These are phyloP conservation scores for Gadopsis bispinosus DNA, from an alignment of 2,797 vertebrate species.

Conservation along the genomic window DNA sequence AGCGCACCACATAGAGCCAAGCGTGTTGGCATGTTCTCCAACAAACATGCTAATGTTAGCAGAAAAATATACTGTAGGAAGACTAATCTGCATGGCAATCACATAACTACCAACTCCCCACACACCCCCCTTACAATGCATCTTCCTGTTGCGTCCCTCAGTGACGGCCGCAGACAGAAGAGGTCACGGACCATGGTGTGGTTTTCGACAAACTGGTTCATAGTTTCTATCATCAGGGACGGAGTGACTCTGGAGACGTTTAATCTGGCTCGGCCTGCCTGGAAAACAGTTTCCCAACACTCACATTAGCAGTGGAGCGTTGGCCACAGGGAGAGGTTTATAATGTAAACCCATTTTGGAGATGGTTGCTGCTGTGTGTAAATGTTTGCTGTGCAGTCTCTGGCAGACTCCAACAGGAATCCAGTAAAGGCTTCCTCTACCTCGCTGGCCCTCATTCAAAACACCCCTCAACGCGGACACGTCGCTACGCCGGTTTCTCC, in stretches of 20 bases:
- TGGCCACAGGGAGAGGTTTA: slow-evolving; percentile 57
- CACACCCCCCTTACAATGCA: slow-evolving; percentile 19
- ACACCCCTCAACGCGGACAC: slow-evolving; percentile 35
- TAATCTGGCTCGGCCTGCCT: slow-evolving; percentile 54
- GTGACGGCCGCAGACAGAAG: slow-evolving; percentile 52
- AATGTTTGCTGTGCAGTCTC: slow-evolving; percentile 60
- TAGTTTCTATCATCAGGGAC: slow-evolving; percentile 57
- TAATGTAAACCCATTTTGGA: slow-evolving; percentile 57
- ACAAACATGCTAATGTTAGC: too few relatives aligned
- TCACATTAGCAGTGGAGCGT: slow-evolving; percentile 59
- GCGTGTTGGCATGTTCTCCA: neutral
- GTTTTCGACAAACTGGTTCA: slow-evolving; percentile 51
- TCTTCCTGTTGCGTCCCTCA: slow-evolving; percentile 72
- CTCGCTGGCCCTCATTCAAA: slow-evolving; percentile 45
- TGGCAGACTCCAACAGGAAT: slow-evolving; percentile 66
- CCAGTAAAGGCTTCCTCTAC: slow-evolving; percentile 38
- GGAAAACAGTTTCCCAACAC: slow-evolving; percentile 62
- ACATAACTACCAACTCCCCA: slow-evolving; percentile 35
- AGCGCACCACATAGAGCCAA: neutral
- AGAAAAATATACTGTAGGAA: slow-evolving; percentile 22
- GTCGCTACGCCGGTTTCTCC: slow-evolving; percentile 19
- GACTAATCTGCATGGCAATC: slow-evolving; percentile 53
- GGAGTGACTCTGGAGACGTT: slow-evolving; percentile 51
- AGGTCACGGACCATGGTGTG: slow-evolving; percentile 63
- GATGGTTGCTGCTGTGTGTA: slow-evolving; percentile 63